Evolutionary conservation across 2,888 invertebrate genomes (phyloP).

Genomic region (Schizaphis graminum): DNA sequence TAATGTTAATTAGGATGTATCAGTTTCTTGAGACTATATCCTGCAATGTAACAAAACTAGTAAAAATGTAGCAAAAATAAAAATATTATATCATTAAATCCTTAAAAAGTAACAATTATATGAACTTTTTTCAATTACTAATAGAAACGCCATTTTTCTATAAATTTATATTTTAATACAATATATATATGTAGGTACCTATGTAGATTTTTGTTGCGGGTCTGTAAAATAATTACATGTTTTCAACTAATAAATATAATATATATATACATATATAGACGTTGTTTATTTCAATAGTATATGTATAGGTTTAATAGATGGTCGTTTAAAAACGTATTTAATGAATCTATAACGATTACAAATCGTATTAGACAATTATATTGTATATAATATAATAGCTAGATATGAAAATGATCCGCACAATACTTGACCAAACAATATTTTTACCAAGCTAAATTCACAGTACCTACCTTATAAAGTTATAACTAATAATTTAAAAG

Average conservation of each 20-base stretch:
- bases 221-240: not conserved
- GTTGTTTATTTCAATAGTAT: not conserved
- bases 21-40: not conserved
- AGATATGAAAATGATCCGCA: not conserved
- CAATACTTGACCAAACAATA: not conserved
- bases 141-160: not conserved
- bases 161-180: not conserved
- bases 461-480: too few relatives aligned
- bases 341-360: not conserved
- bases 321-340: not conserved
- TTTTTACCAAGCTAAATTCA: not conserved
- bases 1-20: not conserved
- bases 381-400: not conserved
- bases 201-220: not conserved
- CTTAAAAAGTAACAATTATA: not conserved
- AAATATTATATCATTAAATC: not conserved
- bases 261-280: not conserved
- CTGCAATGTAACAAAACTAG: too few relatives aligned
- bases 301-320: not conserved
- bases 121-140: not conserved
- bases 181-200: not conserved
- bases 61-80: too few relatives aligned
- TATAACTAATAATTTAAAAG: not conserved
- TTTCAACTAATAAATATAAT: not conserved
- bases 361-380: not conserved